Conservation (phyloP, 2,888 invertebrate genomes). For the Ischnus inquisitorius region DNA sequence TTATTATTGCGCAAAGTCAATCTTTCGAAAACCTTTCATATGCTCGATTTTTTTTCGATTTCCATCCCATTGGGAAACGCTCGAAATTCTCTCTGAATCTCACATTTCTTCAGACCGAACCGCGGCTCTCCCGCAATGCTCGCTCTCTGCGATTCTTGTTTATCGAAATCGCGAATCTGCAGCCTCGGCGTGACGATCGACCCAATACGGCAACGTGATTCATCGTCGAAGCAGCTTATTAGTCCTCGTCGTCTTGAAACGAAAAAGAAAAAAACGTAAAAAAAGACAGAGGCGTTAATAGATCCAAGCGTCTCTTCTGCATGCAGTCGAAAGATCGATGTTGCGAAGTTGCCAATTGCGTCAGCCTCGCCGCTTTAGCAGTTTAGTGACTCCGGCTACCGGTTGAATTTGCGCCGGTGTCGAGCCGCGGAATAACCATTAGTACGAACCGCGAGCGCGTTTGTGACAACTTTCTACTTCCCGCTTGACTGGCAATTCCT, state of each 20-base stretch:
- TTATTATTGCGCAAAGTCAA: too few relatives aligned
- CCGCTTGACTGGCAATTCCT: constrained; percentile 64
- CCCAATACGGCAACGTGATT: constrained; percentile 15
- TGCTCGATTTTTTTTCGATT: too few relatives aligned
- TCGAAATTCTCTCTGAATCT: too few relatives aligned
- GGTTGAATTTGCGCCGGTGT: constrained; percentile 2
- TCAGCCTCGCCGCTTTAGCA: constrained; percentile 17
- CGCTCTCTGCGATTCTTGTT: neutral
- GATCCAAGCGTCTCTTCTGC: neutral
- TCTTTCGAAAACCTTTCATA: too few relatives aligned
- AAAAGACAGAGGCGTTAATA: constrained; percentile 12
- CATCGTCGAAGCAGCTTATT: neutral
- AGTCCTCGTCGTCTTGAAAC: neutral
- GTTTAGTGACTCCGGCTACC: constrained; percentile 14
- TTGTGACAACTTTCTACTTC: constrained; percentile 73
- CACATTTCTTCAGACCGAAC: too few relatives aligned
- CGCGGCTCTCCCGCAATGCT: too few relatives aligned
- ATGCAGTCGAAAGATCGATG: constrained; percentile 12
- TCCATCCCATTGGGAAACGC: too few relatives aligned
- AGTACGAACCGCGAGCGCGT: constrained; percentile 42
- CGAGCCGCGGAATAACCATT: neutral
- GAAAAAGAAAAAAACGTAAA: neutral
- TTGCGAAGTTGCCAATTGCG: constrained; percentile 37
- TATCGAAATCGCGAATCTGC: neutral
- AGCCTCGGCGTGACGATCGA: neutral